These are phyloP conservation scores for Cardiocondyla obscurior DNA, from an alignment of 1,140 invertebrate genomes.

Conservation along the genomic window DNA sequence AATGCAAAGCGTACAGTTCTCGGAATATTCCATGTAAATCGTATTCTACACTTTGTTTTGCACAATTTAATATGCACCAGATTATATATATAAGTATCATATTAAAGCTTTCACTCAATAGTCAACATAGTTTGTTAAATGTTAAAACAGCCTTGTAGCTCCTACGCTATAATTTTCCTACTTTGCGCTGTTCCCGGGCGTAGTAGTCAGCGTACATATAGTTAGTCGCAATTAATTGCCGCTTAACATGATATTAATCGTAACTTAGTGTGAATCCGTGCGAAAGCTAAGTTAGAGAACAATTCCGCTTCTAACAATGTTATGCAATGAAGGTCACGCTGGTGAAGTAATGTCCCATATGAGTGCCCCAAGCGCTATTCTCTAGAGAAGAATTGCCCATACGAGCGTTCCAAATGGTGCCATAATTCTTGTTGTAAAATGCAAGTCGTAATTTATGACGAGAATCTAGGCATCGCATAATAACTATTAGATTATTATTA, in stretches of 20 bases:
- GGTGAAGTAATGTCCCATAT: constrained; percentile 55
- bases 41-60: background rate
- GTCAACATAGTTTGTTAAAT: background rate
- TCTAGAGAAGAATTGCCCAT: constrained; percentile 55
- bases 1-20: background rate
- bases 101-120: background rate
- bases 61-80: background rate
- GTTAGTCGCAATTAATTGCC: background rate
- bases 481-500: constrained; percentile 52
- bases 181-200: background rate
- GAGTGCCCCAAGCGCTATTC: constrained; percentile 49
- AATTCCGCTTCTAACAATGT: constrained; percentile 37
- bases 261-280: constrained; percentile 24
- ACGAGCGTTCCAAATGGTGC: constrained; percentile 44
- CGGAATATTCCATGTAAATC: background rate
- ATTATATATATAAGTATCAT: background rate
- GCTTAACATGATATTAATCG: constrained; percentile 5
- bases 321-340: constrained; percentile 35
- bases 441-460: constrained; percentile 47
- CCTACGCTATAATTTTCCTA: background rate
- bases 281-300: background rate
- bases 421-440: constrained; percentile 58
- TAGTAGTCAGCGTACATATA: background rate
- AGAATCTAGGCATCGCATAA: constrained; percentile 15
- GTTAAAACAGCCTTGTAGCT: background rate